phyloP scores from a whole-genome alignment of 2,113 vertebrate species.

The Ia io region DNA sequence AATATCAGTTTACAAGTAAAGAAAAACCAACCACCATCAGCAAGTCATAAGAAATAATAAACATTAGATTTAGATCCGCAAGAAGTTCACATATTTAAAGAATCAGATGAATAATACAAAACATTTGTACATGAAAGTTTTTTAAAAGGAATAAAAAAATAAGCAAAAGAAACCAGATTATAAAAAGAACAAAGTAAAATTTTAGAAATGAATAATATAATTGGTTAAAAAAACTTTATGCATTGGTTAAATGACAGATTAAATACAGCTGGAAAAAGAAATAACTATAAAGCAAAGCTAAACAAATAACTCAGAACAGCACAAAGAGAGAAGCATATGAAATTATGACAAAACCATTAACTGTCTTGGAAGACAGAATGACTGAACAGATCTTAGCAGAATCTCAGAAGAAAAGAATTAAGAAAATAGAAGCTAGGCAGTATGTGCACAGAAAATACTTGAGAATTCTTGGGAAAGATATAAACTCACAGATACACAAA shows the following conservation, averaged over 20 bases:
- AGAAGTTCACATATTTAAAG: constrained; percentile 35
- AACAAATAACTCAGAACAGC: background rate
- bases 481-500: constrained; percentile 2
- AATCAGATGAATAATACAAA: background rate
- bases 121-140: background rate
- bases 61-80: background rate
- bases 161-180: background rate
- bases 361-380: background rate
- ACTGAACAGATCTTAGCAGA: background rate
- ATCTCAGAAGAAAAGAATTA: background rate
- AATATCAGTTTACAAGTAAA: background rate
- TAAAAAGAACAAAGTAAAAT: background rate
- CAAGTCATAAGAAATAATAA: background rate
- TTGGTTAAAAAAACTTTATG: background rate
- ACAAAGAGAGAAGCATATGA: background rate
- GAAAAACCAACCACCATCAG: background rate
- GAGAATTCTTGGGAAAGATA: constrained; percentile 9
- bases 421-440: constrained; percentile 5
- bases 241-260: background rate
- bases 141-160: background rate
- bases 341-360: constrained; percentile 18
- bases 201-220: constrained; percentile 4
- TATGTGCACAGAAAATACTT: constrained; percentile 5
- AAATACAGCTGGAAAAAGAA: background rate
- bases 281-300: background rate